These are phyloP conservation scores for Drosophila peninsularis DNA, from an alignment of 2,888 invertebrate species.

Conservation along the genomic window DNA sequence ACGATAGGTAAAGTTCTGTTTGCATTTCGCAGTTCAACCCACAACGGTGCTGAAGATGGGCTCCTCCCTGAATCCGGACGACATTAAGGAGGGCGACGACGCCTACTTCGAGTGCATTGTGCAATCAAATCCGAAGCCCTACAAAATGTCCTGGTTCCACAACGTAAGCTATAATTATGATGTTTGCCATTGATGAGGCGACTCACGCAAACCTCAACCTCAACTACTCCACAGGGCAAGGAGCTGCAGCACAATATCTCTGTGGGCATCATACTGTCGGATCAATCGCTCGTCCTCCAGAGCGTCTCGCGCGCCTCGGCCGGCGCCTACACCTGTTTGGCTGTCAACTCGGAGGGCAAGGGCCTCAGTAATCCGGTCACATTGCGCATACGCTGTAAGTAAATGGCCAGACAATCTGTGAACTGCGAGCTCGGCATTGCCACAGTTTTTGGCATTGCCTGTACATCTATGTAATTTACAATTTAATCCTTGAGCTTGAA, in stretches of 20 bases:
- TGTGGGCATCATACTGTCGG: constrained; percentile 93
- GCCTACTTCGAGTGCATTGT: constrained; percentile 95
- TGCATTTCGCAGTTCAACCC: constrained; percentile 90
- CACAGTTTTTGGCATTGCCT: constrained; percentile 70
- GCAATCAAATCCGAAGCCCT: constrained; percentile 92
- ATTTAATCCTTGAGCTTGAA: constrained; percentile 79
- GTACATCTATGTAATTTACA: constrained; percentile 74
- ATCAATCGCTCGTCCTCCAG: constrained; percentile 94
- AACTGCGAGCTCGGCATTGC: constrained; percentile 23
- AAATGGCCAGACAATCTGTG: constrained; percentile 50
- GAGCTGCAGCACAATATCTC: constrained; percentile 93
- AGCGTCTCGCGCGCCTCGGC: constrained; percentile 92
- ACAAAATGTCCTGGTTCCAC: constrained; percentile 94
- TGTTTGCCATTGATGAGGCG: constrained; percentile 18
- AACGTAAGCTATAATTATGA: constrained; percentile 88
- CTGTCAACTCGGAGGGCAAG: constrained; percentile 93
- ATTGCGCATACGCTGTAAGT: constrained; percentile 90
- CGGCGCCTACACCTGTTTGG: constrained; percentile 94
- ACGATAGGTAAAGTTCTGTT: constrained; percentile 55
- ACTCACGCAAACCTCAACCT: constrained; percentile 7
- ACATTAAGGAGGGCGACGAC: constrained; percentile 95
- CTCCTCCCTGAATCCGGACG: constrained; percentile 92
- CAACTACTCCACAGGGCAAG: constrained; percentile 86
- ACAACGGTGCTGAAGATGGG: constrained; percentile 93
- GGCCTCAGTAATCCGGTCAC: constrained; percentile 90